These are phyloP conservation scores for Bombycilla garrulus DNA, from an alignment of 2,113 vertebrate genomes.

Conservation along the genomic window DNA sequence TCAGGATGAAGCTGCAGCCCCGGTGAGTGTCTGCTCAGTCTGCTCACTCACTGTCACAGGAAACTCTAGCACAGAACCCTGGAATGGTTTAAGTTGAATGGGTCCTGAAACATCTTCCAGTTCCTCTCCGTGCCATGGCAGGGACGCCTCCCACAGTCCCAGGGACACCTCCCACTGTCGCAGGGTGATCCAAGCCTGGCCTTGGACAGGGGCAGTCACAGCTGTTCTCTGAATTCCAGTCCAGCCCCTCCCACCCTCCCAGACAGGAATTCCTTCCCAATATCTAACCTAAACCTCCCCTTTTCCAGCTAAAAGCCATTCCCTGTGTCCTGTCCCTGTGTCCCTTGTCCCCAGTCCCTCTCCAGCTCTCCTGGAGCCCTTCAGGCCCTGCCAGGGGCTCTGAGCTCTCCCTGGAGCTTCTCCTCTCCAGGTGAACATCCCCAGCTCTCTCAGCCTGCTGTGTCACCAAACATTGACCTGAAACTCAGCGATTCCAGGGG, in stretches of 20 bases:
- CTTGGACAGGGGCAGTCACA: neutral
- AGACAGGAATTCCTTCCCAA: neutral
- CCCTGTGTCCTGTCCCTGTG: neutral
- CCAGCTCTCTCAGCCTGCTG: neutral
- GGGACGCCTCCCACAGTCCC: neutral
- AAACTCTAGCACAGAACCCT: too few species aligned
- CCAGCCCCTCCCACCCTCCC: neutral
- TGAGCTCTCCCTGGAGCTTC: neutral
- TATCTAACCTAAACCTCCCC: fast-evolving
- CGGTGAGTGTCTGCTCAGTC: neutral
- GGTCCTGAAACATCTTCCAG: neutral
- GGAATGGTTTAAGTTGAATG: too few species aligned
- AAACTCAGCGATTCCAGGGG: fast-evolving
- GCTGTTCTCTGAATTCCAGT: neutral
- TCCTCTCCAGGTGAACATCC: fast-evolving
- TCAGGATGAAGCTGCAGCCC: neutral
- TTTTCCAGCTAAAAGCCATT: neutral
- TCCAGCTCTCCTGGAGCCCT: neutral
- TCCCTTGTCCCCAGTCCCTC: neutral
- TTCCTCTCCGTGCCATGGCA: neutral
- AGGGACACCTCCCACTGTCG: neutral
- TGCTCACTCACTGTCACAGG: neutral
- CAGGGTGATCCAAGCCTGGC: neutral
- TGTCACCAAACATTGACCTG: neutral
- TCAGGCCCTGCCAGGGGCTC: neutral